Percentiles rank a stretch among this genome's conserved stretches.
Conservation (phyloP, 2,113 vertebrate species). For the Microcebus tavaratra region DNA sequence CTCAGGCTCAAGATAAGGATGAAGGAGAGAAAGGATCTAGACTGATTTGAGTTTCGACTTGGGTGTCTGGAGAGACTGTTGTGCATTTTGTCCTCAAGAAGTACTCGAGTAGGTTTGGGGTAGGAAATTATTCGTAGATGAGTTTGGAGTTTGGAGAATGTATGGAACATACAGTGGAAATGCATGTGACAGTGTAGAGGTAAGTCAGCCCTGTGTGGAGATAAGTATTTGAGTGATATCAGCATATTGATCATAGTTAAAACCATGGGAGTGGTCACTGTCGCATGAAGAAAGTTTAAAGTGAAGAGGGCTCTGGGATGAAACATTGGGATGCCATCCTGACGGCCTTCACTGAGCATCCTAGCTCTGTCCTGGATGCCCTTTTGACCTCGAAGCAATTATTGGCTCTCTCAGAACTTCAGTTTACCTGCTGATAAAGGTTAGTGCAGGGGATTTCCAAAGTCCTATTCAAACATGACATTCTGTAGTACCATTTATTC, state of each 20-base stretch:
- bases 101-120: background rate
- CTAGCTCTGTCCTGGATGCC: background rate
- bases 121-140: background rate
- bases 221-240: background rate
- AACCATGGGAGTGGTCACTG: background rate
- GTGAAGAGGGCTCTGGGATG: background rate
- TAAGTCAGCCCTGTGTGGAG: background rate
- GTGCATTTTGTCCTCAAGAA: background rate
- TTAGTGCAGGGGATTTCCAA: background rate
- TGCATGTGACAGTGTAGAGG: background rate
- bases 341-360: background rate
- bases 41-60: background rate
- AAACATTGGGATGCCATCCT: background rate
- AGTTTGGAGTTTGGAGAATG: background rate
- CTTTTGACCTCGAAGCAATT: slow-evolving; percentile 14
- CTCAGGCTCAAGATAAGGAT: background rate
- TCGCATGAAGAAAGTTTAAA: background rate
- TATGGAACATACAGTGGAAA: background rate
- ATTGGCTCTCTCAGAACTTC: background rate
- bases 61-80: background rate
- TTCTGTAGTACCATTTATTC: background rate
- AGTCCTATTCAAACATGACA: background rate
- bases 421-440: background rate
- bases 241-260: background rate
- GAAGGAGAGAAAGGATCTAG: background rate